Conservation (phyloP, 2,888 invertebrate genomes). For the Norana najaformis region DNA sequence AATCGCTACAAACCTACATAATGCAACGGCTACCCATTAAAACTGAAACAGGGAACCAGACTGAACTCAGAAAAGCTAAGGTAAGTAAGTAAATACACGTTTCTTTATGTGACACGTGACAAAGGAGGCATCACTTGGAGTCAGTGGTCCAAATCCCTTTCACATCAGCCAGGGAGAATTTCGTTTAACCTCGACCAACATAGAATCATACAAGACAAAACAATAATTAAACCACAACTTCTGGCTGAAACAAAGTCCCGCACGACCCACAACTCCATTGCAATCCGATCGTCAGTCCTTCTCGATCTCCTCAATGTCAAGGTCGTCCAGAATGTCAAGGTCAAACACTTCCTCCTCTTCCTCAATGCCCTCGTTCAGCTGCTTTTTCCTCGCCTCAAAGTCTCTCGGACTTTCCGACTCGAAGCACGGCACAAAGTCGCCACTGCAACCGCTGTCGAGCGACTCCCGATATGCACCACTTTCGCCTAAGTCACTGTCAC, state of each 20-base stretch:
- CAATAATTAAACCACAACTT: not conserved
- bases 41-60: not conserved
- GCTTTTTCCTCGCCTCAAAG: not conserved
- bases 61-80: not conserved
- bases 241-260: not conserved
- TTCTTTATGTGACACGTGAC: not conserved
- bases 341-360: conserved; percentile 26
- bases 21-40: not conserved
- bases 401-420: not conserved
- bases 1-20: not conserved
- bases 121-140: not conserved
- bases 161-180: not conserved
- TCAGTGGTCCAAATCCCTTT: not conserved
- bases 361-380: conserved; percentile 8
- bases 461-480: not conserved
- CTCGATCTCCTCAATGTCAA: conserved; percentile 19
- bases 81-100: not conserved
- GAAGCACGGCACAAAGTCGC: not conserved
- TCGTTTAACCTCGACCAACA: not conserved
- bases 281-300: not conserved
- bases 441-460: conserved; percentile 4
- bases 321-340: not conserved
- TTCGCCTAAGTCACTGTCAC: not conserved
- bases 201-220: not conserved
- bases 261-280: not conserved